Percentiles rank a stretch among this genome's conserved stretches.
These are phyloP conservation scores for Xenops minutus DNA, from an alignment of 2,797 vertebrate species.

Conservation along the genomic window DNA sequence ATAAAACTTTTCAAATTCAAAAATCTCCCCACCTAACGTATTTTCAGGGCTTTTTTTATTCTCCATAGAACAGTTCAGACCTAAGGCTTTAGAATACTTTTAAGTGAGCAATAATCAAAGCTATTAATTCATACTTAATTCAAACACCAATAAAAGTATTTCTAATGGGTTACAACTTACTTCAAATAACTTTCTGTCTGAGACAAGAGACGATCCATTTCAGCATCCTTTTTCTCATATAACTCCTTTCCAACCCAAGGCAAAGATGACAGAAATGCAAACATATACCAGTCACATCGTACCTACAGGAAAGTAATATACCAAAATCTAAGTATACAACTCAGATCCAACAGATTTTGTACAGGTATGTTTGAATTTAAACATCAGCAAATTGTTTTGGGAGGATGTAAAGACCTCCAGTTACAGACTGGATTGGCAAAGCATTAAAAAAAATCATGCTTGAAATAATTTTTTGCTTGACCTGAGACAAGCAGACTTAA, in stretches of 20 bases:
- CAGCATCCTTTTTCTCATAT: constrained; percentile 98
- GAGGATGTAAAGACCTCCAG: not conserved
- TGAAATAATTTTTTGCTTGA: not conserved
- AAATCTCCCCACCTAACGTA: not conserved
- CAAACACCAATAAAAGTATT: not conserved
- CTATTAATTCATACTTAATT: not conserved
- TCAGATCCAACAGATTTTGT: not conserved
- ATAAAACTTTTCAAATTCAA: not conserved
- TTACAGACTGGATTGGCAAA: not conserved
- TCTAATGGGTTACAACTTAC: constrained; percentile 74
- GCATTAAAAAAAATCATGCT: accelerated
- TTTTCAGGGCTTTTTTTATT: not conserved
- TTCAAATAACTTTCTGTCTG: constrained; percentile 94
- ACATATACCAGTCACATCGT: constrained; percentile 96
- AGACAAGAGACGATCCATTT: constrained; percentile 94
- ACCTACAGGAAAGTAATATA: constrained; percentile 76
- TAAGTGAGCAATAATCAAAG: not conserved
- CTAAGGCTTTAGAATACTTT: not conserved
- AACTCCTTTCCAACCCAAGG: constrained; percentile 99
- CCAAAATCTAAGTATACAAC: not conserved
- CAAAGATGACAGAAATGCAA: constrained; percentile 90
- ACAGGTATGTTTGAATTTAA: not conserved
- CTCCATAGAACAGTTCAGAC: not conserved
- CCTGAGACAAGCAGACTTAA: not conserved
- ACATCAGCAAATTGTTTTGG: not conserved